These are phyloP conservation scores for Rhea pennata DNA, from an alignment of 2,113 vertebrate species.

Conservation along the genomic window DNA sequence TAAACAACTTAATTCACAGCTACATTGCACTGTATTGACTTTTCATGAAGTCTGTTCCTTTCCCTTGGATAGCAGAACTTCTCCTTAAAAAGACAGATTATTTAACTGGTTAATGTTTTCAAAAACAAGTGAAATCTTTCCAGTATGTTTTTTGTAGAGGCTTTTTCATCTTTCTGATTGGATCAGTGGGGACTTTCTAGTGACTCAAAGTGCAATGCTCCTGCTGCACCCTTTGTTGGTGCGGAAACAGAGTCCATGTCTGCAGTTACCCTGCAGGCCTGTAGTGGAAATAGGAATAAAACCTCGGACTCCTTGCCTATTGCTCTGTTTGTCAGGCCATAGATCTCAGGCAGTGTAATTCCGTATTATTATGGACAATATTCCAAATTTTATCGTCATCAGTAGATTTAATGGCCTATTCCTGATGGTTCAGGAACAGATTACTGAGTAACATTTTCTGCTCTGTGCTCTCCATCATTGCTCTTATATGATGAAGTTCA, in stretches of 20 bases:
- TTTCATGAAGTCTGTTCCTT: background rate
- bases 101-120: background rate
- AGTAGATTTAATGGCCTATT: background rate
- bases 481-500: background rate
- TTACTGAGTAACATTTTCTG: background rate
- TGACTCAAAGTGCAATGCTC: background rate
- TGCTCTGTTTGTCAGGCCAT: background rate
- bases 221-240: background rate
- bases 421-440: background rate
- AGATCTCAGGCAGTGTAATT: background rate
- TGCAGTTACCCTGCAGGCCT: background rate
- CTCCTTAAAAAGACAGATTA: background rate
- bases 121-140: background rate
- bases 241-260: background rate
- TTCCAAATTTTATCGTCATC: background rate
- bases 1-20: background rate
- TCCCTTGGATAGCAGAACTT: background rate
- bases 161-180: background rate
- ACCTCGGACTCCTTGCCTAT: background rate
- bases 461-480: background rate
- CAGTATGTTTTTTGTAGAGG: background rate
- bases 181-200: background rate
- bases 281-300: background rate
- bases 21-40: background rate
- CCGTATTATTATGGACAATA: background rate